A percentile compares a stretch with the other conserved stretches of the same genome.
Evolutionary conservation across 2,888 invertebrate genomes (phyloP).

Genomic region (Dysmachus trigonus): DNA sequence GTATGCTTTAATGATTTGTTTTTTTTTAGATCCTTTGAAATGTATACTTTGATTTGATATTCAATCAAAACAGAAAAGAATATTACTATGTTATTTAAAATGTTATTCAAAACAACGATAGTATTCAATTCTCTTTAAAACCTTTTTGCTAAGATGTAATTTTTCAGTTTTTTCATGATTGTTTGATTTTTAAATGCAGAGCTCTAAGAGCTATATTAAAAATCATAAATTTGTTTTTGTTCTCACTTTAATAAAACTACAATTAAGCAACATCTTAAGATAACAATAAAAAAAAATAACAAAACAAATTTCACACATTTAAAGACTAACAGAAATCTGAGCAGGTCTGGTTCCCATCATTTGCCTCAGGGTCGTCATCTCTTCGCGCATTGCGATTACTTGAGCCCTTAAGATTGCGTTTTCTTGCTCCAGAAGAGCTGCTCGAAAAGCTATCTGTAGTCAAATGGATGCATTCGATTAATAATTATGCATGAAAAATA

Average conservation of each 20-base stretch:
- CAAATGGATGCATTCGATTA: neutral
- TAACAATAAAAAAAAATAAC: neutral
- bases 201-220: no score
- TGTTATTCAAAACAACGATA: no score
- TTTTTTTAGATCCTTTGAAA: no score
- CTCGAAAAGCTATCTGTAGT: constrained; percentile 80
- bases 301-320: neutral
- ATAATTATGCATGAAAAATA: neutral
- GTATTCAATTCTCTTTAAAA: no score
- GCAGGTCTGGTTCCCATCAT: constrained; percentile 36
- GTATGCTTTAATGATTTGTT: no score
- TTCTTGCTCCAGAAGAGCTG: constrained; percentile 86
- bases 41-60: no score
- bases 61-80: no score
- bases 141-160: no score
- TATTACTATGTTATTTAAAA: no score
- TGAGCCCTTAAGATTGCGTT: constrained; percentile 87
- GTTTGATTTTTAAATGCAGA: neutral
- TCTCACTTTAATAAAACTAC: neutral
- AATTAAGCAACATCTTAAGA: neutral
- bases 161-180: neutral
- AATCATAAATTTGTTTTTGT: neutral
- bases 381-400: constrained; percentile 80
- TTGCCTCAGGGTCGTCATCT: constrained; percentile 64
- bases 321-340: constrained; percentile 38